Evolutionary conservation across 2,113 vertebrate species (phyloP).

Genomic region (Cheirogaleus medius): DNA sequence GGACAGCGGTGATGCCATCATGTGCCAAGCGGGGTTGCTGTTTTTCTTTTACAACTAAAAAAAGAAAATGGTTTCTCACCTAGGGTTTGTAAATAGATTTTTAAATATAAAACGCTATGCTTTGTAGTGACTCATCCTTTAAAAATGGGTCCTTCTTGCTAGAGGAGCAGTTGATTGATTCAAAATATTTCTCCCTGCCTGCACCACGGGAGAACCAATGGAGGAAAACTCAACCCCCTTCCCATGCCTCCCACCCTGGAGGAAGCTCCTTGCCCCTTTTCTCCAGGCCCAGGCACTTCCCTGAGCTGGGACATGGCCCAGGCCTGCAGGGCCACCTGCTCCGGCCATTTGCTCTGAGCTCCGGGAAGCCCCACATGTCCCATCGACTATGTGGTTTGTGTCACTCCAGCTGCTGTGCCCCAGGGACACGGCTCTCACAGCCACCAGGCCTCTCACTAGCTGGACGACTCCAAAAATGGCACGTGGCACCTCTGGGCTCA

Average conservation of each 20-base stretch:
- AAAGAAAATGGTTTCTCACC: not conserved
- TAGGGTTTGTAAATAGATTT: not conserved
- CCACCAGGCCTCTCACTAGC: not conserved
- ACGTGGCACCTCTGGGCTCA: not conserved
- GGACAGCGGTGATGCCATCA: slow-evolving; percentile 28
- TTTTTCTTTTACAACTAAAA: not conserved
- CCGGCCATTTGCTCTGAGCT: not conserved
- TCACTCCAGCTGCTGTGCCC: not conserved
- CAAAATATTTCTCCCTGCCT: not conserved
- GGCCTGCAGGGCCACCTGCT: not conserved
- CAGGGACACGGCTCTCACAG: not conserved
- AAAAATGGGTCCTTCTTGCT: not conserved
- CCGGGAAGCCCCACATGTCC: not conserved
- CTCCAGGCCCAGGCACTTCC: not conserved
- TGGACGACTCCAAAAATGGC: not conserved
- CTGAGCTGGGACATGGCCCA: not conserved
- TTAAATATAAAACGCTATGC: not conserved
- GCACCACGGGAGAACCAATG: slow-evolving; percentile 19
- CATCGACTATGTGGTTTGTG: not conserved
- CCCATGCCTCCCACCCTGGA: not conserved
- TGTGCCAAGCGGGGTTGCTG: accelerated
- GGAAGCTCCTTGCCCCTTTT: not conserved
- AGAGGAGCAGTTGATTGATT: not conserved
- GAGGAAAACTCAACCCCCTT: slow-evolving; percentile 40
- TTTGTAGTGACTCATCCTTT: not conserved